phyloP scores from a whole-genome alignment of 2,797 vertebrate species.

The Manis javanica region DNA sequence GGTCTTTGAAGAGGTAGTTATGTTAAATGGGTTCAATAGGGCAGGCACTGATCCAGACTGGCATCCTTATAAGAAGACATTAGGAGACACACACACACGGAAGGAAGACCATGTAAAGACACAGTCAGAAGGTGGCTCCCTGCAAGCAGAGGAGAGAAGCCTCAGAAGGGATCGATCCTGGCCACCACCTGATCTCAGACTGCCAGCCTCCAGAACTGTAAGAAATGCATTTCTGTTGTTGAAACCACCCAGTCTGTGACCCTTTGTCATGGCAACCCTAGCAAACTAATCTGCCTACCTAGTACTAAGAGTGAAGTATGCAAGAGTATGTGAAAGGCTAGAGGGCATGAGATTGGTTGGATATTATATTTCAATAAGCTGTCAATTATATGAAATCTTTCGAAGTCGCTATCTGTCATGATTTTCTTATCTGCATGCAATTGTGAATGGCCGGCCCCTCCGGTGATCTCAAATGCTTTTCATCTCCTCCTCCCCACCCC shows the following conservation, averaged over 20 bases:
- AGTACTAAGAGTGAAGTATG: background rate
- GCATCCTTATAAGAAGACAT: background rate
- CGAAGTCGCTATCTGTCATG: background rate
- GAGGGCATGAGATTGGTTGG: background rate
- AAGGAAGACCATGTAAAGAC: background rate
- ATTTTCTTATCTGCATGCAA: background rate
- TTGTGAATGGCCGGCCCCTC: background rate
- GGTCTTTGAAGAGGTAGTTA: background rate
- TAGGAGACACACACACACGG: background rate
- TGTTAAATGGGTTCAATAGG: background rate
- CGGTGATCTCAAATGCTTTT: background rate
- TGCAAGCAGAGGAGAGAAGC: background rate
- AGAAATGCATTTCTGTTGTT: background rate
- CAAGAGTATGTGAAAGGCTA: background rate
- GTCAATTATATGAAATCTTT: background rate
- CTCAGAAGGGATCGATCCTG: background rate
- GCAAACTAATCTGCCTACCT: background rate
- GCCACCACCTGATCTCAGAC: background rate
- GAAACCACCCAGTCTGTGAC: background rate
- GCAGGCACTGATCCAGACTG: background rate
- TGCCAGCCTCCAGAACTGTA: background rate
- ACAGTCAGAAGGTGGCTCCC: background rate
- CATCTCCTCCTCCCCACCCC: background rate
- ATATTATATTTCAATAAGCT: background rate
- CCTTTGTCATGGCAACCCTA: background rate